Percentiles rank a stretch among this genome's conserved stretches.
Evolutionary conservation across 1,140 invertebrate species (phyloP).

Genomic region (Spodoptera litura): DNA sequence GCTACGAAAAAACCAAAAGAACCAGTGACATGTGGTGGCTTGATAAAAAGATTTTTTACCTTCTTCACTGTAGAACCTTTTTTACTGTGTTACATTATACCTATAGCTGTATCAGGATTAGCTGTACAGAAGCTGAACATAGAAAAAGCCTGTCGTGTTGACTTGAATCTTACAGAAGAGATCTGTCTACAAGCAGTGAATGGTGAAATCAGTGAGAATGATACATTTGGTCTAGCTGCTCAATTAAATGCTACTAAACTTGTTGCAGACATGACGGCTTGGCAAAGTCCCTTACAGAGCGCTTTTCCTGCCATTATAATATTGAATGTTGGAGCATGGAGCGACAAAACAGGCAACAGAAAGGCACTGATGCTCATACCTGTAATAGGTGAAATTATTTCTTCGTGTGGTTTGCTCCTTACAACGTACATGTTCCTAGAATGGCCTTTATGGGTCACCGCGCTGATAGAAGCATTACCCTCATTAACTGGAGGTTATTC

Average conservation of each 20-base stretch:
- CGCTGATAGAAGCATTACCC: constrained; percentile 84
- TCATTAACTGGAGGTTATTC: constrained; percentile 85
- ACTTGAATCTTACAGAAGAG: constrained; percentile 84
- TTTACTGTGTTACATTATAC: constrained; percentile 85
- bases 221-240: constrained; percentile 62
- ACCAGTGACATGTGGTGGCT: constrained; percentile 36
- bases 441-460: constrained; percentile 86
- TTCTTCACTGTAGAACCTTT: constrained; percentile 87
- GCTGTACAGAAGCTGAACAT: constrained; percentile 87
- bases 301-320: constrained; percentile 87
- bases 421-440: constrained; percentile 84
- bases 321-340: constrained; percentile 88
- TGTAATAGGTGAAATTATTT: constrained; percentile 85
- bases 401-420: constrained; percentile 81
- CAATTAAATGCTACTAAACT: constrained; percentile 79
- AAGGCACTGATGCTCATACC: constrained; percentile 87
- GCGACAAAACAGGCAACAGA: constrained; percentile 87
- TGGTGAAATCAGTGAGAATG: constrained; percentile 67
- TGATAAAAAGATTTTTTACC: constrained; percentile 56
- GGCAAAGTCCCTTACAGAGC: constrained; percentile 86
- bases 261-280: constrained; percentile 86
- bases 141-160: constrained; percentile 88
- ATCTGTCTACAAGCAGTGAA: constrained; percentile 83
- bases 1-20: constrained; percentile 44
- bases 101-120: constrained; percentile 82